A percentile compares a stretch with the other conserved stretches of the same genome.
Evolutionary conservation across 2,113 vertebrate species (phyloP).

Genomic region (Hassar affinis): DNA sequence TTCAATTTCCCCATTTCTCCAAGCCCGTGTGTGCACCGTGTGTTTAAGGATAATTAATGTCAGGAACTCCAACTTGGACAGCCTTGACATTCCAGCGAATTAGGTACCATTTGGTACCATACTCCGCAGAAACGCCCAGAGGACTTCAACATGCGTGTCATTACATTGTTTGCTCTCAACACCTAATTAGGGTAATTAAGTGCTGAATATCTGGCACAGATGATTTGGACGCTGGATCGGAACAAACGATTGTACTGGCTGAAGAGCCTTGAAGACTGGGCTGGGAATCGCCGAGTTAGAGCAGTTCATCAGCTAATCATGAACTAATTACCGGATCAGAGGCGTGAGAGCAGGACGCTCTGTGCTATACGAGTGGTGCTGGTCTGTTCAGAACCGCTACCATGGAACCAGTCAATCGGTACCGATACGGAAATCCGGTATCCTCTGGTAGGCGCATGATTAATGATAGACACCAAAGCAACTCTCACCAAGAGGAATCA

Average conservation of each 20-base stretch:
- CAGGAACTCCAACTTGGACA: conserved; percentile 17
- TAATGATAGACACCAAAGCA: not conserved
- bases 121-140: conserved; percentile 11
- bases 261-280: not conserved
- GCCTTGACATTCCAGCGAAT: conserved; percentile 14
- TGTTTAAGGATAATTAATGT: conserved; percentile 21
- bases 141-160: not conserved
- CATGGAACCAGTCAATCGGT: not conserved
- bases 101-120: not conserved
- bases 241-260: conserved; percentile 7
- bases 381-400: not conserved
- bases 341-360: not conserved
- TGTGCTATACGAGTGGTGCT: not conserved
- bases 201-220: conserved; percentile 12
- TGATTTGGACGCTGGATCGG: not conserved
- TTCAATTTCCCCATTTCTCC: conserved; percentile 21
- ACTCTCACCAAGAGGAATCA: not conserved
- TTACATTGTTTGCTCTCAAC: conserved; percentile 14
- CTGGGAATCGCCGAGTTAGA: not conserved
- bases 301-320: conserved; percentile 16
- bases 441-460: no score
- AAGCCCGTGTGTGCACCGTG: conserved; percentile 1
- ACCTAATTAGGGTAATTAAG: conserved; percentile 32
- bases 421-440: not conserved
- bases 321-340: not conserved